Evolutionary conservation across 1,140 invertebrate genomes (phyloP), one percentile per base, ranked within the genome.

Genomic region (Melanaphis sacchari): DNA sequence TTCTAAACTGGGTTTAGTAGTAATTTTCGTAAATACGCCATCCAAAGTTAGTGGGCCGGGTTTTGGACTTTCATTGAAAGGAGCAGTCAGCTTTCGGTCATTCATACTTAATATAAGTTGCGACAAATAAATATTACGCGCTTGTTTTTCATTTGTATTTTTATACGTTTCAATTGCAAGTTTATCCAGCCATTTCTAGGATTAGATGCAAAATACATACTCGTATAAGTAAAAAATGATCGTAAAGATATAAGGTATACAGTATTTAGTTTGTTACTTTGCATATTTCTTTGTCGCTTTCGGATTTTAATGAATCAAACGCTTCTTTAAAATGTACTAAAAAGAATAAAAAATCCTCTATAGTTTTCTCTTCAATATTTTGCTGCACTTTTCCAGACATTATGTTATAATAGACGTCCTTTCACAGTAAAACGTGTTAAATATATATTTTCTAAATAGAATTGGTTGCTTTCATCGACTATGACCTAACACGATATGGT

Each of bases 111-210:
- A 8, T 26, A 92, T 84, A 41, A 92, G 46, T 40, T 84, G 91
- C 1, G 91, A 84, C 24, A 92, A 40, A 52, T 92, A 92, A 6
- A 92, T 92, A n/a, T 92, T 92, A 22, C 91, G 66, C 7, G 36
- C 21, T 52, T 92, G 91, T 92, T 82, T 92, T 49, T 92, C 91
- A 1, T 21, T 7, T 31, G 76, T 84, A 36, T 3, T 52, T 11
- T 46, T 49, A 46, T 84, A 84, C 21, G 76, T 43, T 52, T 82
- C 91, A 5, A 84, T 38, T 15, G 76, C 81, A 5, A 92, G 43
- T 54, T 92, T 92, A 8, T 84, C 46, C 22, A 92, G 8, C 91
- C 91, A 92, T 92, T 82, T 92, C 91, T 92, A 59, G 40, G 31
- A 40, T 84, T 46, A n/a, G 43, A 18, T n/a, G 21, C 22, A 43